A percentile compares a stretch with the other conserved stretches of the same genome.
Conservation (phyloP, 1,140 invertebrate species). For the Eumaeus atala region DNA sequence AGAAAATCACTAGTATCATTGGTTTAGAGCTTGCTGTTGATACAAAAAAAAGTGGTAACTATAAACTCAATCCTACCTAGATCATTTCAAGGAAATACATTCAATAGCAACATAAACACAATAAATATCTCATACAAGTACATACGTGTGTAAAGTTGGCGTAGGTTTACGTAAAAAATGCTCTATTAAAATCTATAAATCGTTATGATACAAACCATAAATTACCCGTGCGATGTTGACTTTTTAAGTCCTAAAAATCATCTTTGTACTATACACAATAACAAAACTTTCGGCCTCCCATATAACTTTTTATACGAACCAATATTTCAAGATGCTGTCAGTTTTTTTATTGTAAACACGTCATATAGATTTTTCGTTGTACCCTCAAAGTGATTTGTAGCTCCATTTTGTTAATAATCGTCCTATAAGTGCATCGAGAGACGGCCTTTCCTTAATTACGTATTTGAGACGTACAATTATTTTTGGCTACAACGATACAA, state of each 20-base stretch:
- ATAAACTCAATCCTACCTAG: too few species aligned
- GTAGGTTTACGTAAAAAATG: too few species aligned
- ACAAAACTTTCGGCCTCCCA: slow-evolving; percentile 43
- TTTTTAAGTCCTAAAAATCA: slow-evolving; percentile 52
- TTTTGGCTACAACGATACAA: too few species aligned
- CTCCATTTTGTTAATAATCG: slow-evolving; percentile 37
- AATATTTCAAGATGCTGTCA: slow-evolving; percentile 54
- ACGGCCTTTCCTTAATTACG: too few species aligned
- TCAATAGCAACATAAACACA: too few species aligned
- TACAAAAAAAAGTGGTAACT: too few species aligned
- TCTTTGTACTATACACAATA: slow-evolving; percentile 52
- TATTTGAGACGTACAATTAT: too few species aligned
- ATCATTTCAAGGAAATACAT: too few species aligned
- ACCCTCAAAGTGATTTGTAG: slow-evolving; percentile 40
- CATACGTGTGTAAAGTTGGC: too few species aligned
- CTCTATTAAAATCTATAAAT: neutral
- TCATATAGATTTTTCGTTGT: slow-evolving; percentile 39
- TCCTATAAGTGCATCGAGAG: neutral
- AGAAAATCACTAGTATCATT: too few species aligned
- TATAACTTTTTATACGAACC: slow-evolving; percentile 43
- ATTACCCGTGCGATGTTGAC: slow-evolving; percentile 3
- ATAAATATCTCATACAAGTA: too few species aligned
- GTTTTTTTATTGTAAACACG: slow-evolving; percentile 48
- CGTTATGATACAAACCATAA: slow-evolving; percentile 26
- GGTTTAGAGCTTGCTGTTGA: too few species aligned